These are phyloP conservation scores for Trematomus bernacchii DNA, from an alignment of 2,797 vertebrate species.

Conservation along the genomic window DNA sequence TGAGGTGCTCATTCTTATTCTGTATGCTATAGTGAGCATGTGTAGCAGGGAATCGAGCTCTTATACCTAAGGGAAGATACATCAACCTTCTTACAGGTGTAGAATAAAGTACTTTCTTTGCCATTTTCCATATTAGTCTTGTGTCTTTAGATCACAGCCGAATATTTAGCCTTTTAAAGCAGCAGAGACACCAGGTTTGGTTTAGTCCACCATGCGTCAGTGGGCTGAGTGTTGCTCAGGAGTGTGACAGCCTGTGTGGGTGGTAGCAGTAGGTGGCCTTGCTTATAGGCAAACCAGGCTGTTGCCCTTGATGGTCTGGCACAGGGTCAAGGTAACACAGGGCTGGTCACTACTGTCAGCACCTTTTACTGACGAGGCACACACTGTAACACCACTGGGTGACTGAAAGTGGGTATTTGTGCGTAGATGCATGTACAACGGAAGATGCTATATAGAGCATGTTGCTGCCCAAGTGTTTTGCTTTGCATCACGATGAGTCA, in stretches of 20 bases:
- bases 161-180: conserved; percentile 32
- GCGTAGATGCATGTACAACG: neutral
- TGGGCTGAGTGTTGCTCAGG: conserved; percentile 41
- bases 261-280: conserved; percentile 51
- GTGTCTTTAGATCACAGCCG: conserved; percentile 15
- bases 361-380: conserved; percentile 27
- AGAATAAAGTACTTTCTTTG: conserved; percentile 32
- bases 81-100: conserved; percentile 42
- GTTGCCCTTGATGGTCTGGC: conserved; percentile 66
- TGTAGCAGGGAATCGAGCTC: conserved; percentile 17
- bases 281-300: conserved; percentile 51
- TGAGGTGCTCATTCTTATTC: conserved; percentile 18
- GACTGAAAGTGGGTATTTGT: conserved; percentile 5
- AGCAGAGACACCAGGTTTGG: conserved; percentile 50
- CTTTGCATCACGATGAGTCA: conserved; percentile 43
- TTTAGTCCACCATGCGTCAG: conserved; percentile 45
- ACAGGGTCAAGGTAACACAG: conserved; percentile 56
- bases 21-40: conserved; percentile 19
- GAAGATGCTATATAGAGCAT: neutral
- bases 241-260: conserved; percentile 59
- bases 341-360: conserved; percentile 33
- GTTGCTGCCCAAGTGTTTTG: conserved; percentile 14
- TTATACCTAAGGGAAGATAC: conserved; percentile 12
- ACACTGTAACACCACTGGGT: conserved; percentile 11
- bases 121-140: conserved; percentile 18